These are phyloP conservation scores for Diaphora mendica DNA, from an alignment of 2,888 invertebrate species.

Conservation along the genomic window DNA sequence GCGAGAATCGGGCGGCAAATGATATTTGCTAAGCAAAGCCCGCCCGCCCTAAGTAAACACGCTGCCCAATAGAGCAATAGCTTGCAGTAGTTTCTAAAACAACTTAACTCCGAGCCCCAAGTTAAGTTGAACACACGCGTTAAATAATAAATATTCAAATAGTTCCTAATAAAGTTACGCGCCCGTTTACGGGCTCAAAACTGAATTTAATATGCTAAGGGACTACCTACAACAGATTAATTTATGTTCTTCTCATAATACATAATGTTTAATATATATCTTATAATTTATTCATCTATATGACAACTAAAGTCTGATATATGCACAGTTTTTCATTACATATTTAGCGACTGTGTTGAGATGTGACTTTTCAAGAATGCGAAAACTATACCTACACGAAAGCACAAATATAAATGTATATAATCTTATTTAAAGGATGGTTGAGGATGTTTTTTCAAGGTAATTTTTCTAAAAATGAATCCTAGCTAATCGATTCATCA, in stretches of 20 bases:
- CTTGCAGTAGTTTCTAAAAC: constrained; percentile 57
- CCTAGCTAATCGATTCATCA: no score
- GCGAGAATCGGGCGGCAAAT: constrained; percentile 63
- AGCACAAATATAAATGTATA: no score
- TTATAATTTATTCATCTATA: not conserved
- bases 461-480: no score
- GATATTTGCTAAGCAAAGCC: constrained; percentile 67
- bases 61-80: constrained; percentile 63
- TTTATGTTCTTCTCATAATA: constrained; percentile 1
- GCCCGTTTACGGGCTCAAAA: constrained; percentile 22
- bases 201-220: constrained; percentile 31
- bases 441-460: no score
- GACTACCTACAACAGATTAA: constrained; percentile 11
- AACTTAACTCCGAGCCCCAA: constrained; percentile 45
- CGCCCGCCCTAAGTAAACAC: constrained; percentile 68
- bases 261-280: not conserved
- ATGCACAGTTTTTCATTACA: not conserved
- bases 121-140: constrained; percentile 24
- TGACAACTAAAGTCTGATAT: not conserved
- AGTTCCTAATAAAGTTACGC: constrained; percentile 25
- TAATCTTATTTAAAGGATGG: no score
- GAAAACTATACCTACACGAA: no score
- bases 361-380: not conserved
- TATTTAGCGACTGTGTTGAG: not conserved
- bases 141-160: constrained; percentile 49